Evolutionary conservation across 2,888 invertebrate species (phyloP).

Genomic region (Timema podura): DNA sequence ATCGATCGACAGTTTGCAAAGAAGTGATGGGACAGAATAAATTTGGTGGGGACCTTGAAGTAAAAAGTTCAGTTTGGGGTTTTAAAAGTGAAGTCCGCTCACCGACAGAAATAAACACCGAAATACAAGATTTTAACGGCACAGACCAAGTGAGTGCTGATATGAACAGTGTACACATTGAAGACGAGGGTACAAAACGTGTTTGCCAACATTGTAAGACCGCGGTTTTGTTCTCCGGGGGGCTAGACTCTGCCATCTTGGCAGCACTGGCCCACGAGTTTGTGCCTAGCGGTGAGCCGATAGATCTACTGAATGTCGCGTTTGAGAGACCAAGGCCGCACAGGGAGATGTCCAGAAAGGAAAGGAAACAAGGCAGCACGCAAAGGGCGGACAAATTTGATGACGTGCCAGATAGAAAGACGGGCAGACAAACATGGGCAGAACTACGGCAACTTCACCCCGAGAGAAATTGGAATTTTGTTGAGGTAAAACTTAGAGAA

Average conservation of each 20-base stretch:
- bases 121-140: no score
- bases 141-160: no score
- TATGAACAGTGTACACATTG: no score
- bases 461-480: conserved; percentile 74
- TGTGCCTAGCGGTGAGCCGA: conserved; percentile 59
- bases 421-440: conserved; percentile 64
- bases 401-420: conserved; percentile 75
- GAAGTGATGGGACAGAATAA: no score
- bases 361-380: neutral
- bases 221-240: conserved; percentile 87
- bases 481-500: conserved; percentile 51
- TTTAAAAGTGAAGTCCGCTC: neutral
- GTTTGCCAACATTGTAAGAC: conserved; percentile 61
- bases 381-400: neutral
- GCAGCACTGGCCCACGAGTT: conserved; percentile 73
- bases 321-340: conserved; percentile 58
- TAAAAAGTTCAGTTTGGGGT: no score
- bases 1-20: neutral
- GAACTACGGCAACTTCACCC: conserved; percentile 69
- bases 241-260: conserved; percentile 87
- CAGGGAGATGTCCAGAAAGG: conserved; percentile 21
- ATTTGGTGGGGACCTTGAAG: no score
- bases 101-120: neutral
- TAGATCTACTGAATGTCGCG: conserved; percentile 94
- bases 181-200: no score